These are phyloP conservation scores for Heteropelma amictum DNA, from an alignment of 2,888 invertebrate genomes.

Conservation along the genomic window DNA sequence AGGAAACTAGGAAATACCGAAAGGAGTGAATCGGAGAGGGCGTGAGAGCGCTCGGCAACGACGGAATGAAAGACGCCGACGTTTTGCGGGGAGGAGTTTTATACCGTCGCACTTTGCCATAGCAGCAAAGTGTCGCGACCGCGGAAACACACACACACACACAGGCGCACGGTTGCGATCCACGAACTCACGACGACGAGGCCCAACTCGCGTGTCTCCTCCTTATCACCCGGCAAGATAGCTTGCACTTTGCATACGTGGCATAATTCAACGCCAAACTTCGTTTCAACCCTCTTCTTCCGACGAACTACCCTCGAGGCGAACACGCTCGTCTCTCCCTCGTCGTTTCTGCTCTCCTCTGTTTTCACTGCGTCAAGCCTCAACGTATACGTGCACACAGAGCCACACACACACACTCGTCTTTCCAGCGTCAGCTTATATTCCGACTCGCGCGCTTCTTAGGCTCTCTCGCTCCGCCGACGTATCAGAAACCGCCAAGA, in stretches of 20 bases:
- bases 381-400: conserved; percentile 12
- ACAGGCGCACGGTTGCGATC: no score
- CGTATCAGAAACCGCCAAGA: conserved; percentile 19
- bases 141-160: conserved; percentile 41
- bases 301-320: conserved; percentile 33
- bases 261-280: conserved; percentile 75
- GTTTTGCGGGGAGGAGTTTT: conserved; percentile 19
- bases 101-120: conserved; percentile 15
- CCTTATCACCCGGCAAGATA: conserved; percentile 75
- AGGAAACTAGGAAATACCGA: conserved; percentile 28
- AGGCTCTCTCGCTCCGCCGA: no score
- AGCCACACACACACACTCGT: conserved; percentile 9
- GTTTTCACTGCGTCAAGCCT: conserved; percentile 25
- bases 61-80: conserved; percentile 31
- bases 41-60: conserved; percentile 12
- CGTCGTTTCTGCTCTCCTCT: conserved; percentile 34
- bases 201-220: conserved; percentile 75
- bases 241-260: conserved; percentile 75
- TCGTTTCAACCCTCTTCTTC: conserved; percentile 43
- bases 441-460: conserved; percentile 33
- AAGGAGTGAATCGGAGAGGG: conserved; percentile 14
- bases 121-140: conserved; percentile 68
- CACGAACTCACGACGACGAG: conserved; percentile 55
- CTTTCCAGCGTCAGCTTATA: conserved; percentile 18
- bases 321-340: conserved; percentile 49